Conservation (phyloP, 2,797 vertebrate species). For the Astyanax mexicanus region DNA sequence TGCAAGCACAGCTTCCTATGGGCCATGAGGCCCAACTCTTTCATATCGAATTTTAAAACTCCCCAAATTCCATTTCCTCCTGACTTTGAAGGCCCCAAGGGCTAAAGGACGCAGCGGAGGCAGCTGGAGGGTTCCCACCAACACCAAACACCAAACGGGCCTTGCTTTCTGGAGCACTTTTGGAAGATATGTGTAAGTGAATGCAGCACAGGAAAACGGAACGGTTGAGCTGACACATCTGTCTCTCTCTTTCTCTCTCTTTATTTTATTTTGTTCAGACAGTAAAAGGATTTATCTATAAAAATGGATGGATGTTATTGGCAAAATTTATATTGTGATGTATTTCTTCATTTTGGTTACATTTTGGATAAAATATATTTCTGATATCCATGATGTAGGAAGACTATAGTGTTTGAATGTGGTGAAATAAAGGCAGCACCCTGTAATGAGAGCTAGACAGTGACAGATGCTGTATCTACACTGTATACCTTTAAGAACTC, state of each 20-base stretch:
- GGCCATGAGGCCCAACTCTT: slow-evolving; percentile 28
- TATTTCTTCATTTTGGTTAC: too few relatives aligned
- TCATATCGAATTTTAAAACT: slow-evolving; percentile 55
- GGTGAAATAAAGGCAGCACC: too few relatives aligned
- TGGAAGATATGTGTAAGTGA: slow-evolving; percentile 12
- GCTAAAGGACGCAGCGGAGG: slow-evolving; percentile 20
- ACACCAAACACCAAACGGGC: slow-evolving; percentile 13
- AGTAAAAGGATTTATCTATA: not conserved
- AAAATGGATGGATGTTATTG: too few relatives aligned
- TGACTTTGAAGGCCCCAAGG: slow-evolving; percentile 42
- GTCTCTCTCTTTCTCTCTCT: too few relatives aligned
- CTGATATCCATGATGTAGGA: too few relatives aligned
- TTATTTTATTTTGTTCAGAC: not conserved
- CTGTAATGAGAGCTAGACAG: too few relatives aligned
- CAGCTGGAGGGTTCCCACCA: slow-evolving; percentile 29
- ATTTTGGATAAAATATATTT: too few relatives aligned
- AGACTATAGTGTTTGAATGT: too few relatives aligned
- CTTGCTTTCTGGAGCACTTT: slow-evolving; percentile 31
- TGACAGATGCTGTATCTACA: too few relatives aligned
- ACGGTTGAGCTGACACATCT: not conserved
- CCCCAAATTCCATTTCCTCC: slow-evolving; percentile 48
- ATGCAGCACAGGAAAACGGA: slow-evolving; percentile 23
- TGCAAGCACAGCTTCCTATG: slow-evolving; percentile 61
- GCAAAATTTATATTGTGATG: too few relatives aligned
- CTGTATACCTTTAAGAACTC: too few relatives aligned